A percentile compares a stretch with the other conserved stretches of the same genome.
Conservation (phyloP, 2,888 invertebrate species). For the Eudasyphora cyanicolor region DNA sequence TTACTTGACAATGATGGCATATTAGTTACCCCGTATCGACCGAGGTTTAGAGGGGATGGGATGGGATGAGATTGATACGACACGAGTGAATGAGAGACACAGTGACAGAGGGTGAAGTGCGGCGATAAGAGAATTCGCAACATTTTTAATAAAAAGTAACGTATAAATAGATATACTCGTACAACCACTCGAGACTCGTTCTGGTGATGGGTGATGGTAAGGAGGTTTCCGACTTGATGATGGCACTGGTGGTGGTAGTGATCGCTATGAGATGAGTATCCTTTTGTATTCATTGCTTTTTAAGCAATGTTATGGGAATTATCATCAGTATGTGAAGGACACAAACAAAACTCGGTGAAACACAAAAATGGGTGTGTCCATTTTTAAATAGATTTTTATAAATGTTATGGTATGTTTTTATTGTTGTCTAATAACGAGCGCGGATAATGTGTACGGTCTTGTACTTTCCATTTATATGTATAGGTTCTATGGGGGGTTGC, state of each 20-base stretch:
- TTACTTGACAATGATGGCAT: constrained; percentile 13
- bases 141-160: not conserved
- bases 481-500: not conserved
- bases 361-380: constrained; percentile 48
- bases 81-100: too few relatives aligned
- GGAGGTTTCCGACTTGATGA: not conserved
- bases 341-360: not conserved
- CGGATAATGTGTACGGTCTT: not conserved
- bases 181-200: constrained; percentile 4
- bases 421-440: constrained; percentile 7
- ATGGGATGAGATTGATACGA: too few relatives aligned
- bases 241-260: constrained; percentile 4
- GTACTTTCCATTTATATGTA: not conserved
- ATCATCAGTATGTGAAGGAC: not conserved
- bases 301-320: constrained; percentile 43
- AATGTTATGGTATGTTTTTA: constrained; percentile 41
- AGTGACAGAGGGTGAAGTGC: not conserved
- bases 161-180: not conserved
- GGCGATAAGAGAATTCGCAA: not conserved
- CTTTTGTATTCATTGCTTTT: constrained; percentile 41
- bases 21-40: too few relatives aligned
- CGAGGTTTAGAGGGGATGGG: too few relatives aligned
- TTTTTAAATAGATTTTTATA: constrained; percentile 36
- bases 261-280: not conserved
- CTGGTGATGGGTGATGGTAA: not conserved